Evolutionary conservation across 2,888 invertebrate species (phyloP), one percentile per base, ranked within the genome.

Genomic region (Fragum sueziense): DNA sequence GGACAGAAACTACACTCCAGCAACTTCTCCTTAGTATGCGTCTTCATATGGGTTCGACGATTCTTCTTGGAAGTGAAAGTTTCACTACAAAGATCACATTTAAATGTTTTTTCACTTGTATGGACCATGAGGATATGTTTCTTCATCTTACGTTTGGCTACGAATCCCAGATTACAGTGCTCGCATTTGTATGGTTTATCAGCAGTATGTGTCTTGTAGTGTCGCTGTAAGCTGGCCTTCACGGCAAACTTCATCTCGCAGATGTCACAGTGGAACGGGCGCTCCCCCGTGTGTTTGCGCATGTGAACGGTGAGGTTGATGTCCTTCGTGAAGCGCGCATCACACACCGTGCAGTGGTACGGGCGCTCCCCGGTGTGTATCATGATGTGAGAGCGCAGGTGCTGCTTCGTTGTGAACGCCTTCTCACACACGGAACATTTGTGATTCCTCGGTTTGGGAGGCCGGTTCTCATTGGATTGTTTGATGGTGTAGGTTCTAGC

Each of bases 21-120:
- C 14, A 69, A 7, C 34, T 33, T 52, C 27, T 69, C 69, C 20
- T 69, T 52, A 31, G 69, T 69, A 31, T 80, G 80, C 20, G 65
- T 68, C 57, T 54, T 62, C 51, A 82, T 79, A 41, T 82, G 82
- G 41, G 73, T 73, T 22, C 70, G 74, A 4, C 79, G 70, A 68
- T 70, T 68, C 20, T 70, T 70, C 70, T 79, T 79, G 22, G 70
- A 70, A 1, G 79, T 61, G 27, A 73, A 82, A 17, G 52, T 57
- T 74, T 82, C 76, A 1, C 74, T 79, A 61, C 82, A 82, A 3
- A 79, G 74, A 52, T 82, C 82, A 71, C 82, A 82, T 70, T 79
- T 76, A 61, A 79, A 82, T 22, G 79, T 79, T 51, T 70, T 73
- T 34, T 76, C 75, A n/a, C 70, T 70, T 20, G 78, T 69, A 41